Conservation (phyloP, 2,888 invertebrate genomes). For the Keiferia lycopersicella region DNA sequence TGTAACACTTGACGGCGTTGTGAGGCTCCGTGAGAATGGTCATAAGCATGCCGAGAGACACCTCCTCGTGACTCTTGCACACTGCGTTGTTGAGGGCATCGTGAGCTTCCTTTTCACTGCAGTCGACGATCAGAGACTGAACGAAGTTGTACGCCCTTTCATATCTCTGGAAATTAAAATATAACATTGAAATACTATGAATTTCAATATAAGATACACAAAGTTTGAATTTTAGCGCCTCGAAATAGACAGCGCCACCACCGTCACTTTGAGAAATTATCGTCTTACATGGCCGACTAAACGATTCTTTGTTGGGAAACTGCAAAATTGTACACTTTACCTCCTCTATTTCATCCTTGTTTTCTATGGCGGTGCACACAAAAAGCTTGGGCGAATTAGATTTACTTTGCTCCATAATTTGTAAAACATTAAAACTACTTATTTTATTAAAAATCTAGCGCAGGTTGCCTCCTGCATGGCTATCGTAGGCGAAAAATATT, state of each 20-base stretch:
- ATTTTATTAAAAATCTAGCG: constrained; percentile 81
- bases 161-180: constrained; percentile 87
- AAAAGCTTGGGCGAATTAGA: constrained; percentile 87
- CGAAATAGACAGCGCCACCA: constrained; percentile 66
- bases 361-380: constrained; percentile 90
- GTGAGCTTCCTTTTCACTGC: constrained; percentile 96
- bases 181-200: constrained; percentile 39
- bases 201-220: constrained; percentile 37
- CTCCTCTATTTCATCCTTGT: constrained; percentile 95
- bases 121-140: constrained; percentile 88
- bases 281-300: constrained; percentile 78
- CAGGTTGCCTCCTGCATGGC: constrained; percentile 83
- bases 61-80: constrained; percentile 96
- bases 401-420: constrained; percentile 82
- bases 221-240: constrained; percentile 72
- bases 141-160: constrained; percentile 91
- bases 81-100: constrained; percentile 95
- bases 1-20: constrained; percentile 91
- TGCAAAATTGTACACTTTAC: constrained; percentile 82
- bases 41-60: constrained; percentile 94
- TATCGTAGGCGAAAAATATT: constrained; percentile 81
- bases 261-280: constrained; percentile 68
- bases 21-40: constrained; percentile 93
- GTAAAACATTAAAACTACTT: constrained; percentile 74
- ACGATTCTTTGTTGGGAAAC: constrained; percentile 77